Conservation (phyloP, 1,140 invertebrate species). For the Drosophila bocqueti region DNA sequence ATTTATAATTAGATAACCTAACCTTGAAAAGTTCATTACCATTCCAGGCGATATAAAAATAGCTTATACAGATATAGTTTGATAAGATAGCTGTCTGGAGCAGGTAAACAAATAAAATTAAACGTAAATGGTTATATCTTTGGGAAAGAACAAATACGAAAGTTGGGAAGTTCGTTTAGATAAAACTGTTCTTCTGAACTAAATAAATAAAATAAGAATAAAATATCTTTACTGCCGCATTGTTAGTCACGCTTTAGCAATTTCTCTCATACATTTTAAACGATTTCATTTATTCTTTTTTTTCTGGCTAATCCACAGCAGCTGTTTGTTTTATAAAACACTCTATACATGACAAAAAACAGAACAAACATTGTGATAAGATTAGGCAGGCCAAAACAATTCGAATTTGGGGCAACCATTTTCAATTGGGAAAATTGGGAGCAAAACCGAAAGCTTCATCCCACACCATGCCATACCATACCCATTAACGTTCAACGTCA, state of each 20-base stretch:
- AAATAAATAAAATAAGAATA: constrained; percentile 5
- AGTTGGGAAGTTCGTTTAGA: constrained; percentile 1
- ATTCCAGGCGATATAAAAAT: neutral
- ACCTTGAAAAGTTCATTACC: constrained; percentile 23
- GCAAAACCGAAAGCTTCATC: constrained; percentile 9
- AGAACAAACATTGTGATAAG: constrained; percentile 25
- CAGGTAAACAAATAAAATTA: neutral
- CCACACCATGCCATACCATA: neutral
- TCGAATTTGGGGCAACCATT: constrained; percentile 16
- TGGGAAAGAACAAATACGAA: constrained; percentile 23
- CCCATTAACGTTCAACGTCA: constrained; percentile 31
- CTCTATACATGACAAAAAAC: neutral
- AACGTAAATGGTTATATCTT: constrained; percentile 3
- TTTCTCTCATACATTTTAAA: neutral
- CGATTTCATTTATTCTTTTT: neutral
- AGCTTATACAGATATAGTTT: constrained; percentile 11
- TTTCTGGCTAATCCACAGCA: constrained; percentile 13
- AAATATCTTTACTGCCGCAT: constrained; percentile 1
- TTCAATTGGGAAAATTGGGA: constrained; percentile 7
- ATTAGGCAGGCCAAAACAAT: constrained; percentile 27
- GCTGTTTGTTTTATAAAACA: constrained; percentile 22
- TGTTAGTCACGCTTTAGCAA: constrained; percentile 12
- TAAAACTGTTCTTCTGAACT: neutral
- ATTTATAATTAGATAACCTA: constrained; percentile 2
- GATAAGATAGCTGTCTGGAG: constrained; percentile 29